Evolutionary conservation across 2,113 vertebrate genomes (phyloP).

Genomic region (Chionomys nivalis): DNA sequence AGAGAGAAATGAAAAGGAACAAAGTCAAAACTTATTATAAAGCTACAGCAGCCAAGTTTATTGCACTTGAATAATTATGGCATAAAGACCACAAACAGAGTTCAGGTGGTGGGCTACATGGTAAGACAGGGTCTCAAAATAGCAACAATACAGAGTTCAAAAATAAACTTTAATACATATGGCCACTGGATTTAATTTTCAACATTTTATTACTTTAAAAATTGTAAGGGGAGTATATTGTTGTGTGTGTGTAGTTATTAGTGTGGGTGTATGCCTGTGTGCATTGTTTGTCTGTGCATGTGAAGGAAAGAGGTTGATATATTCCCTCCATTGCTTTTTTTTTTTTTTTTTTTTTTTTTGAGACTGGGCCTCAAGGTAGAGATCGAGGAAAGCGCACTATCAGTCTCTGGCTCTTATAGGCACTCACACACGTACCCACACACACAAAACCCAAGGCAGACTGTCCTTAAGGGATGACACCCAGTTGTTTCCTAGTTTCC

Average conservation of each 20-base stretch:
- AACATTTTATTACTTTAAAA: not conserved
- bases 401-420: not conserved
- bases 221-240: not conserved
- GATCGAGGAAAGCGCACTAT: not conserved
- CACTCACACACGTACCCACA: not conserved
- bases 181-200: not conserved
- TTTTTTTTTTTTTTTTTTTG: too few species aligned
- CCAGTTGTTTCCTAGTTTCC: not conserved
- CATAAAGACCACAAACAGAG: conserved; percentile 16
- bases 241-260: not conserved
- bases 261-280: not conserved
- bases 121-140: not conserved
- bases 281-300: not conserved
- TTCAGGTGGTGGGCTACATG: not conserved
- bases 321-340: not conserved
- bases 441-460: not conserved
- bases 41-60: not conserved
- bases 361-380: too few species aligned
- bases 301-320: not conserved
- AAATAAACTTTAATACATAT: not conserved
- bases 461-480: not conserved
- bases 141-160: not conserved
- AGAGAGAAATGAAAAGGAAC: not conserved
- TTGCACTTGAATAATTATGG: not conserved
- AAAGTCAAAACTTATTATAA: not conserved